A percentile compares a stretch with the other conserved stretches of the same genome.
These are phyloP conservation scores for Panagrolaimus sp. DNA, from an alignment of 1,140 invertebrate genomes.

Conservation along the genomic window DNA sequence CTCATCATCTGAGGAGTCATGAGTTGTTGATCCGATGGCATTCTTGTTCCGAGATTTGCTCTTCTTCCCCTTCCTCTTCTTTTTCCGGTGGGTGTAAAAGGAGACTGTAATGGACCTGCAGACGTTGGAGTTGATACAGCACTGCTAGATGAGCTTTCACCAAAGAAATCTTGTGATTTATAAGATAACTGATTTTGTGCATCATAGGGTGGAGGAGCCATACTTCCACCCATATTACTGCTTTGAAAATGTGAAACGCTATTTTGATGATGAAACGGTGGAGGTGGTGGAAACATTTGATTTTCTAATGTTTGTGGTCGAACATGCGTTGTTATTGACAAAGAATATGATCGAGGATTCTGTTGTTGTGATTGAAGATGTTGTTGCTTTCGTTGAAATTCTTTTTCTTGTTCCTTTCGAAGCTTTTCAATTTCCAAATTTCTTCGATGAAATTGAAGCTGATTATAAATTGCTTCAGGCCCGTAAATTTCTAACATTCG, in stretches of 20 bases:
- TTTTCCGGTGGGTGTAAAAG: neutral
- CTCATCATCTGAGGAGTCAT: too few species aligned
- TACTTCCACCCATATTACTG: neutral
- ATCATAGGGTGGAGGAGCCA: neutral
- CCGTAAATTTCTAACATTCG: neutral
- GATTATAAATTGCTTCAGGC: neutral
- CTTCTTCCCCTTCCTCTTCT: neutral
- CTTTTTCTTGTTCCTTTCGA: neutral
- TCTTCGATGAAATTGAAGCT: neutral
- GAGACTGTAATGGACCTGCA: neutral
- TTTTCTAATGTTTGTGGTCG: too few species aligned
- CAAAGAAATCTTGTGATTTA: neutral
- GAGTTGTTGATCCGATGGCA: neutral
- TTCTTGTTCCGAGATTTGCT: neutral
- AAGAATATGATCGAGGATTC: neutral
- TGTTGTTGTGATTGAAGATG: constrained; percentile 4
- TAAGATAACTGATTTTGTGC: too few species aligned
- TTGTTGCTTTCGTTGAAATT: neutral
- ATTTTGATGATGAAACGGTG: neutral
- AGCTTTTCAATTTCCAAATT: neutral
- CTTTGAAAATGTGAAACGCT: neutral
- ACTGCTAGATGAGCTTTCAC: constrained; percentile 8
- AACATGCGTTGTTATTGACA: too few species aligned
- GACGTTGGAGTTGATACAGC: constrained; percentile 7
- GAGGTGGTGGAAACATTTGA: neutral